Base-by-base conservation (phyloP, 2,888 invertebrate species). In the Agrypnus murinus region DNA sequence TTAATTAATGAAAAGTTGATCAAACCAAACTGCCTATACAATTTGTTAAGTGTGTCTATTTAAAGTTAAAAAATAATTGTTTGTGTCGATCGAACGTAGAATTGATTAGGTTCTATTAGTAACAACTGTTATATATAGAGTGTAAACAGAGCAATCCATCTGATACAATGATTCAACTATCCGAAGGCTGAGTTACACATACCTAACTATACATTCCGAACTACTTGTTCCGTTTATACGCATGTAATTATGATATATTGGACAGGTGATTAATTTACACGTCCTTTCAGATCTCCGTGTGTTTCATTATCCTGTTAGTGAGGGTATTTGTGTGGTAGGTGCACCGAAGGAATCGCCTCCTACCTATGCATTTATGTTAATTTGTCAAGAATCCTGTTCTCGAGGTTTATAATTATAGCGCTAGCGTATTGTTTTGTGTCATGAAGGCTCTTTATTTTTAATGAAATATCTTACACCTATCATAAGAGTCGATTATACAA, bases 201-300 rank as follows among this genome's bases (percentile, higher is more conserved):
- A 66, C 25, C 25, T 25, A 25, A 25, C 62, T 69, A 74, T 69
- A 72, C 75, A 75, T 78, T 76, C 74, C 75, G 75, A 53, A 72
- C 72, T 73, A 66, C 70, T 73, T 73, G 71, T 65, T 74, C 73
- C 71, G 69, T 73, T 62, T 76, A 72, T 73, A 72, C 72, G 71
- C 74, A 67, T 70, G 72, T 76, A 77, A 77, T 77, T 77, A 77
- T 76, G 77, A 76, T 77, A 72, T 77, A 75, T 76, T 74, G 72
- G 71, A 75, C 75, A 73, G 75, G 74, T 74, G 71, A 77, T 77
- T 77, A 74, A 77, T 77, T 74, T 67, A 69, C 73, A 71, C 74
- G 75, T 75, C 73, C 74, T 76, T 75, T 72, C 69, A 69, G 66
- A 73, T 68, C 71, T 62, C 67, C 68, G 65, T 74, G 69, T 72